phyloP scores from a whole-genome alignment of 2,113 vertebrate genomes.

The Pseudonaja textilis region DNA sequence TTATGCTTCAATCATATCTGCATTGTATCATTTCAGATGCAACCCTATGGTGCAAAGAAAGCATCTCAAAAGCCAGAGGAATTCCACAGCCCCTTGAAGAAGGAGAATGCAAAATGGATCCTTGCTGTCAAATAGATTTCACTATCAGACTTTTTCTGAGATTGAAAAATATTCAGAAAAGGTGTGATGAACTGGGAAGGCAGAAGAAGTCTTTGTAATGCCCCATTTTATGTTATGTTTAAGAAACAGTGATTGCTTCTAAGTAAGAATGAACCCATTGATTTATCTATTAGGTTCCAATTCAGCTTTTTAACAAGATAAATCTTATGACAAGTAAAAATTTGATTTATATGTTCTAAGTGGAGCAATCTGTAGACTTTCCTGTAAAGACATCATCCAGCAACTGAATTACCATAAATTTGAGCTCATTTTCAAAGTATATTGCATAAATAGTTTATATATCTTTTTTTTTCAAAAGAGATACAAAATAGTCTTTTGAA shows the following conservation, averaged over 20 bases:
- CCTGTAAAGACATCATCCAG: background rate
- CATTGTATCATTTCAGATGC: background rate
- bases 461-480: slow-evolving; percentile 14
- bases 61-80: background rate
- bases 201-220: background rate
- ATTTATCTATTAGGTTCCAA: background rate
- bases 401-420: background rate
- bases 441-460: slow-evolving; percentile 43
- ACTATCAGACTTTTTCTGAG: background rate
- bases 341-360: background rate
- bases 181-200: background rate
- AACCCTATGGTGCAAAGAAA: background rate
- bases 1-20: background rate
- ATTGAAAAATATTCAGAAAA: background rate
- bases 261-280: background rate
- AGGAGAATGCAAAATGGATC: background rate
- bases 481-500: slow-evolving; percentile 23
- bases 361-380: background rate
- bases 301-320: background rate
- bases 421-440: slow-evolving; percentile 31
- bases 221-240: background rate
- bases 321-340: background rate
- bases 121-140: background rate
- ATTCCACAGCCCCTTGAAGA: background rate
- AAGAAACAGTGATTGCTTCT: background rate